Evolutionary conservation across 2,797 vertebrate genomes (phyloP), one percentile per base, ranked within the genome.

Genomic region (Acanthurus tractus): DNA sequence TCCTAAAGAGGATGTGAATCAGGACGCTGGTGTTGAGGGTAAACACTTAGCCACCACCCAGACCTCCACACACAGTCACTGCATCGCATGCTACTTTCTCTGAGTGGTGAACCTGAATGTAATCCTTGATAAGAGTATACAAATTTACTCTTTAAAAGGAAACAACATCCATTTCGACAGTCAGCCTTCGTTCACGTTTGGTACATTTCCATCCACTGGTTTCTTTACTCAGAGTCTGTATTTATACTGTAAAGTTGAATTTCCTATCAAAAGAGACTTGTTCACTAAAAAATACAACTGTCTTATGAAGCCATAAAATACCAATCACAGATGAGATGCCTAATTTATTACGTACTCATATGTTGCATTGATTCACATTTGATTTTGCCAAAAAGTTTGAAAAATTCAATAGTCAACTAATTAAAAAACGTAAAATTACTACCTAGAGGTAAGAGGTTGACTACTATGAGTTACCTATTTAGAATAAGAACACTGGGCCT

Each of bases 31-130:
- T 23, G 54, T 22, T 53, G 25, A 54, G 59, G 42, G 12, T 15
- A 80, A 80, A 69, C 48, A 69, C 12, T 25, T 9, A 23, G 38
- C 29, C n/a, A 59, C 18, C 50, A 53, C 40, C 49, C 22, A 20
- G 23, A 50, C 62, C 15, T 52, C 42, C 46, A 66, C 34, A 80
- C 72, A 20, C 36, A 23, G 20, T 50, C 54, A 25, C 20, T 11
- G 4, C 3, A 48, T 42, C 15, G 0, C 22, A 55, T 20, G n/a
- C 50, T 46, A 3, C 20, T 23, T 23, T 14, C 7, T n/a, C n/a
- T 13, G 11, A 11, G 5, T 3, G 3, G 2, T 38, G 12, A 2
- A 7, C 1, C 8, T 68, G 3, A 15, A 54, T 22, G 6, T 12
- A 13, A 7, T 45, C 11, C 52, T 5, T 34, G 22, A 23, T 14